Conservation (phyloP, 2,888 invertebrate genomes). For the Muschampia plurimacula region DNA sequence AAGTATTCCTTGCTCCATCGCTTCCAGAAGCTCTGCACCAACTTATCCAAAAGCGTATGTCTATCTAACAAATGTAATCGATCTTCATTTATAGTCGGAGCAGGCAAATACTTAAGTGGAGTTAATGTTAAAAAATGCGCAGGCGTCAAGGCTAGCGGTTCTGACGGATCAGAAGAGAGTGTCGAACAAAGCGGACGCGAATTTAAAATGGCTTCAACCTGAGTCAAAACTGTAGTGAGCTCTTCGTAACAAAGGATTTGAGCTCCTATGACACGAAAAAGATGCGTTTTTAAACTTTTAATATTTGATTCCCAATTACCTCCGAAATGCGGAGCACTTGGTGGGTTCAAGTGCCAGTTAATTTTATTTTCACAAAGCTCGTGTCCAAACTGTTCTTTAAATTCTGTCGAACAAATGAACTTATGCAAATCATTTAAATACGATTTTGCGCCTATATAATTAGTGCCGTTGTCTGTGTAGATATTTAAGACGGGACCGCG, state of each 20-base stretch:
- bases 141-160: conserved; percentile 29
- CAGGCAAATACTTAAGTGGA: conserved; percentile 36
- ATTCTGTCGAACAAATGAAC: conserved; percentile 14
- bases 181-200: conserved; percentile 13
- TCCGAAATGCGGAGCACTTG: conserved; percentile 28
- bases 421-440: conserved; percentile 16
- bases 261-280: conserved; percentile 24
- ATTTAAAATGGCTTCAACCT: conserved; percentile 13
- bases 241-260: conserved; percentile 39
- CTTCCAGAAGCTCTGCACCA: conserved; percentile 38
- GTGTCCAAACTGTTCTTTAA: not conserved
- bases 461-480: conserved; percentile 27
- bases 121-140: conserved; percentile 37
- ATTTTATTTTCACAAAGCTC: conserved; percentile 22
- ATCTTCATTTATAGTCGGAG: conserved; percentile 10
- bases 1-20: conserved; percentile 36
- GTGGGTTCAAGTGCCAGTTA: conserved; percentile 25
- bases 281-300: conserved; percentile 33
- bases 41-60: conserved; percentile 16
- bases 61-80: conserved; percentile 10
- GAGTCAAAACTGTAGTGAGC: conserved; percentile 35
- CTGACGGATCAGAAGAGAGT: not conserved
- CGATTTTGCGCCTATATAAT: conserved; percentile 12
- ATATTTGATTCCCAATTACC: conserved; percentile 30
- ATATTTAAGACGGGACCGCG: conserved; percentile 25